Evolutionary conservation across 1,140 invertebrate species (phyloP), one percentile per base, ranked within the genome.

Genomic region (Lysiphlebus fabarum): DNA sequence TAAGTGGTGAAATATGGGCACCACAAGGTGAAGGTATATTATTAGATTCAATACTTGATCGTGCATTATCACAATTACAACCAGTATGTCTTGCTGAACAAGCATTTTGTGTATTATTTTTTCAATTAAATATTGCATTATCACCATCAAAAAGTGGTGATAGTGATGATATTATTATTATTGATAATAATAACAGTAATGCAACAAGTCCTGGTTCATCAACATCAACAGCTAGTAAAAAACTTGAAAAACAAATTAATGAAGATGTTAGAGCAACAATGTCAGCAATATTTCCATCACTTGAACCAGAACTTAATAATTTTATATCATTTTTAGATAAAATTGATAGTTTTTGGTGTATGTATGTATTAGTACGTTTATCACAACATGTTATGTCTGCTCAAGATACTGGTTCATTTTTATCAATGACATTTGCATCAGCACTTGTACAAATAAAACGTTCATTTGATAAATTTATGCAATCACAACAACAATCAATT

Each of bases 21-120:
- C 71, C 71, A 5, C 74, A 77, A 58, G 72, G 74, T 33, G 77
- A 80, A 64, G 77, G 75, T 7, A 65, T 67, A 62, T 66, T 78
- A 45, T 59, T 80, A 73, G 89, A 92, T 72, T 84, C 85, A 47
- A 82, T 91, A 12, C 79, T 94, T 44, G 90, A 94, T 70, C 84
- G 87, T 72, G 87, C 95, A 14, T 78, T 98, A 7, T 89, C 87
- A 47, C 90, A 96, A 70, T 82, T 98, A 50, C 94, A 97, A 73
- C 92, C 91, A 33, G 86, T 96, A 60, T 97, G 95, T 75, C 82
- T 97, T 42, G 89, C 90, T 17, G 96, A 99, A 76, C 96, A 99
- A 80, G 88, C 95, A 63, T 99, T 99, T 81, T 98, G 94, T 76
- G 87, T 93, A 9, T 84, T 86, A 38, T 99, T 98, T 80, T 95